Conservation (phyloP, 2,888 invertebrate genomes). For the Altica lythri region DNA sequence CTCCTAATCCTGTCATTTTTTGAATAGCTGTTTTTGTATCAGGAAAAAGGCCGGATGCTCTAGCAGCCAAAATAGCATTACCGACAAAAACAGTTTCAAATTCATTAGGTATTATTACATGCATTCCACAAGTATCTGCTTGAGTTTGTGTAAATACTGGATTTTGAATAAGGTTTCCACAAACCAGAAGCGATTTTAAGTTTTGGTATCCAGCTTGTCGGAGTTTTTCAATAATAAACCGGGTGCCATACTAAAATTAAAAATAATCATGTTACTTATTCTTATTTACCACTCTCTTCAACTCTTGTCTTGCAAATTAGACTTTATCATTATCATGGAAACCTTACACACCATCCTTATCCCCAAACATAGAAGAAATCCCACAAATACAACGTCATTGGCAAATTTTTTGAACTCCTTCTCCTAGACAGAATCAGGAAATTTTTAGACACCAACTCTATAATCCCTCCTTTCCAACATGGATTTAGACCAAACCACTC, state of each 20-base stretch:
- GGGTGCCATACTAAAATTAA: conserved; percentile 83
- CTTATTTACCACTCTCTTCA: background rate
- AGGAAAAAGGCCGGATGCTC: conserved; percentile 73
- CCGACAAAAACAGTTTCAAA: conserved; percentile 89
- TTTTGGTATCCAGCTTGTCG: conserved; percentile 66
- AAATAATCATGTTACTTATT: background rate
- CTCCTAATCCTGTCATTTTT: conserved; percentile 79
- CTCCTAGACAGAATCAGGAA: too few relatives aligned
- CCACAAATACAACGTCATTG: too few relatives aligned
- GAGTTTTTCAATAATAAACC: conserved; percentile 82
- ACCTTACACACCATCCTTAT: too few relatives aligned
- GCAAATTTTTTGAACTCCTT: too few relatives aligned
- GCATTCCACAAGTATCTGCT: conserved; percentile 82
- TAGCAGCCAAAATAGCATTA: conserved; percentile 84
- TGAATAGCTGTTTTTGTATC: conserved; percentile 64
- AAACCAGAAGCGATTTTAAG: conserved; percentile 75
- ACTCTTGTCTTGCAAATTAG: background rate
- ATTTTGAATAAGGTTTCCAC: conserved; percentile 90
- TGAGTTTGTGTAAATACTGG: conserved; percentile 82
- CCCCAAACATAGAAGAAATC: too few relatives aligned
- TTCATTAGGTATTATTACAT: conserved; percentile 78
- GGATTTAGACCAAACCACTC: too few relatives aligned
- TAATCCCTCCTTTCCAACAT: too few relatives aligned
- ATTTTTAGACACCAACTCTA: too few relatives aligned
- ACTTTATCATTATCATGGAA: background rate